These are phyloP conservation scores for Epicampocera succincta DNA, from an alignment of 2,888 invertebrate species.

Conservation along the genomic window DNA sequence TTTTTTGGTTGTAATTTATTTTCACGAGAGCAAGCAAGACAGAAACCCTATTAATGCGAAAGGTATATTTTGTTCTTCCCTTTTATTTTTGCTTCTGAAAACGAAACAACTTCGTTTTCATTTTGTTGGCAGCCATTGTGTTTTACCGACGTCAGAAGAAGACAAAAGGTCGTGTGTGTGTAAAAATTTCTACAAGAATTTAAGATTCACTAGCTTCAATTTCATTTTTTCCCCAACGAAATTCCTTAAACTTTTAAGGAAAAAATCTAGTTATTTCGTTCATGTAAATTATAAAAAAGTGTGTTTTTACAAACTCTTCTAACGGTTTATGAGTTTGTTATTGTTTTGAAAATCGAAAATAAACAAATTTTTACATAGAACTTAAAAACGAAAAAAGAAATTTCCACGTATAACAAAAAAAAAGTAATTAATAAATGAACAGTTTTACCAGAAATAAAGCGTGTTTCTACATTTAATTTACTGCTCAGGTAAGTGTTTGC, in stretches of 20 bases:
- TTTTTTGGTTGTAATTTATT: neutral
- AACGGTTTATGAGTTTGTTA: constrained; percentile 67
- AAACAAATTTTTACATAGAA: constrained; percentile 43
- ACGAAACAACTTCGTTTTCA: constrained; percentile 68
- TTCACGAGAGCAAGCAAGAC: constrained; percentile 28
- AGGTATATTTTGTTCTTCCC: constrained; percentile 56
- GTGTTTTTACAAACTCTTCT: constrained; percentile 65
- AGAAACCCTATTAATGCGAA: neutral
- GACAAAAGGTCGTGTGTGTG: constrained; percentile 74
- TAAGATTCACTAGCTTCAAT: constrained; percentile 72
- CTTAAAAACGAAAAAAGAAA: constrained; percentile 28
- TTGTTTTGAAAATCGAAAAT: constrained; percentile 65
- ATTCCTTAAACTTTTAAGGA: constrained; percentile 55
- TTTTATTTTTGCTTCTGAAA: constrained; percentile 52
- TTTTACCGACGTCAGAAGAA: constrained; percentile 77
- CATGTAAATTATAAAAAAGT: constrained; percentile 64
- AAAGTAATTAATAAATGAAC: neutral
- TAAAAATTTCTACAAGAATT: constrained; percentile 44
- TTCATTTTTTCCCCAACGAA: constrained; percentile 71
- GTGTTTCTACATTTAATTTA: neutral
- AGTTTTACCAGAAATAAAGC: constrained; percentile 1
- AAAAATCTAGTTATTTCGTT: constrained; percentile 80
- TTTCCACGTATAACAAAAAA: neutral
- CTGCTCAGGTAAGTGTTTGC: too few relatives aligned
- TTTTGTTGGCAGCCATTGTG: constrained; percentile 74